These are phyloP conservation scores for Brachyistius frenatus DNA, from an alignment of 2,113 vertebrate species.

Conservation along the genomic window DNA sequence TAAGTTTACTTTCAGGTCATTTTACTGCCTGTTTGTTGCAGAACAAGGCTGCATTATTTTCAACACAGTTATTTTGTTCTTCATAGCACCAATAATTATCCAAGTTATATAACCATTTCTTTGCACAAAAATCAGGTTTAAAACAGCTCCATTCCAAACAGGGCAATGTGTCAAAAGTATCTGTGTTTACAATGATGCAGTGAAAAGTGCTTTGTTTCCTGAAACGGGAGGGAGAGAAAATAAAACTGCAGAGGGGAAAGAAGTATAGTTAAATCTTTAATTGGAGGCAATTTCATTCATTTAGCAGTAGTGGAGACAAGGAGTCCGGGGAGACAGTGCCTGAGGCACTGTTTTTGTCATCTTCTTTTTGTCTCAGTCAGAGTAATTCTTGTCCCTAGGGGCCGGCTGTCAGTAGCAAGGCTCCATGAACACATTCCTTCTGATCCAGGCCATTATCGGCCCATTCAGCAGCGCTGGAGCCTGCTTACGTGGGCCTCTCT, in stretches of 20 bases:
- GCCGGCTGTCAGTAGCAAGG: slow-evolving; percentile 81
- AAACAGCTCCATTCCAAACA: slow-evolving; percentile 37
- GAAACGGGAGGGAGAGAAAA: slow-evolving; percentile 54
- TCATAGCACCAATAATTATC: slow-evolving; percentile 4
- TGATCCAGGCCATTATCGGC: slow-evolving; percentile 78
- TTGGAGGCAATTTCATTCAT: slow-evolving; percentile 84
- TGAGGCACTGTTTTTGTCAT: slow-evolving; percentile 79
- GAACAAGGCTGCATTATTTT: slow-evolving; percentile 18
- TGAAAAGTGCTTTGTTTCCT: slow-evolving; percentile 45
- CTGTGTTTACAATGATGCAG: slow-evolving; percentile 24
- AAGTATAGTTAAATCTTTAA: slow-evolving; percentile 82
- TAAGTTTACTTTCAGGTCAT: background rate
- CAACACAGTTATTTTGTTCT: slow-evolving; percentile 14
- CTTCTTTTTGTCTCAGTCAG: slow-evolving; percentile 82
- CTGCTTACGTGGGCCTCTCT: slow-evolving; percentile 76
- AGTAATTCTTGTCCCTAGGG: slow-evolving; percentile 82
- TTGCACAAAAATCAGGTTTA: slow-evolving; percentile 19
- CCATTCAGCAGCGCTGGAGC: slow-evolving; percentile 79
- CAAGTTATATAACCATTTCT: slow-evolving; percentile 20
- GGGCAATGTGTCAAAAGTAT: slow-evolving; percentile 36
- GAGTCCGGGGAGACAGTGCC: slow-evolving; percentile 76
- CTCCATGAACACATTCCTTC: slow-evolving; percentile 82
- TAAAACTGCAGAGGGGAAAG: slow-evolving; percentile 50
- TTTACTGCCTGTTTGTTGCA: slow-evolving; percentile 11
- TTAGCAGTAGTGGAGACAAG: slow-evolving; percentile 79